Conservation (phyloP, 2,797 vertebrate species). For the Schizopygopsis malacanthus region DNA sequence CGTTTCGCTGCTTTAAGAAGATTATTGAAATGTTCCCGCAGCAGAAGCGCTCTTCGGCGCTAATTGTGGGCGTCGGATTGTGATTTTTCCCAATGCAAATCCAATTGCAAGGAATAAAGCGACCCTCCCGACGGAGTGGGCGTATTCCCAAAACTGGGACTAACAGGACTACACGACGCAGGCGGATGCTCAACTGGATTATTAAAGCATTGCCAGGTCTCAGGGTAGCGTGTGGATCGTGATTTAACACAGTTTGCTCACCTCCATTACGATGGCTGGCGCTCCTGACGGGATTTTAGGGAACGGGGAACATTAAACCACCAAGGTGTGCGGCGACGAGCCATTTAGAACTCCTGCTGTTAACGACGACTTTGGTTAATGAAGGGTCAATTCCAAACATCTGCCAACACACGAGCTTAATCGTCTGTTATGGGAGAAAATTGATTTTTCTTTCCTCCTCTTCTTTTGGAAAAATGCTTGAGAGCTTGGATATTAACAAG, state of each 20-base stretch:
- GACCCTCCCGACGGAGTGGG: slow-evolving; percentile 78
- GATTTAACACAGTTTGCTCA: slow-evolving; percentile 71
- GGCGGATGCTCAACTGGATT: slow-evolving; percentile 77
- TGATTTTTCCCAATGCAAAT: slow-evolving; percentile 83
- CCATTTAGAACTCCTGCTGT: slow-evolving; percentile 66
- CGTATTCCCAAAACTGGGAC: slow-evolving; percentile 75
- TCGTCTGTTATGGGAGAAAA: slow-evolving; percentile 69
- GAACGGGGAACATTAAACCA: slow-evolving; percentile 65
- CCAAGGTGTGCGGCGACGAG: slow-evolving; percentile 60
- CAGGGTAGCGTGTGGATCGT: slow-evolving; percentile 79
- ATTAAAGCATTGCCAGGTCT: slow-evolving; percentile 79
- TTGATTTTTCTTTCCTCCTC: slow-evolving; percentile 57
- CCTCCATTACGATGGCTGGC: slow-evolving; percentile 29
- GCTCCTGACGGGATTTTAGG: slow-evolving; percentile 45
- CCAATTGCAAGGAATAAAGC: slow-evolving; percentile 77
- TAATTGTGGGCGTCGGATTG: slow-evolving; percentile 76
- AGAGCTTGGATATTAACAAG: background rate
- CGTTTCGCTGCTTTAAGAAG: slow-evolving; percentile 68
- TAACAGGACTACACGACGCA: slow-evolving; percentile 68
- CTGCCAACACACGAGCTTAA: slow-evolving; percentile 67
- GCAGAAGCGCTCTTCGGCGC: slow-evolving; percentile 64
- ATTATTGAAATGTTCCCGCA: slow-evolving; percentile 73
- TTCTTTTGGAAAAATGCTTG: slow-evolving; percentile 16
- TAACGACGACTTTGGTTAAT: slow-evolving; percentile 69
- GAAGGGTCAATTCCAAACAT: slow-evolving; percentile 68